phyloP scores from a whole-genome alignment of 2,888 invertebrate genomes.

The Yponomeuta evonymella region DNA sequence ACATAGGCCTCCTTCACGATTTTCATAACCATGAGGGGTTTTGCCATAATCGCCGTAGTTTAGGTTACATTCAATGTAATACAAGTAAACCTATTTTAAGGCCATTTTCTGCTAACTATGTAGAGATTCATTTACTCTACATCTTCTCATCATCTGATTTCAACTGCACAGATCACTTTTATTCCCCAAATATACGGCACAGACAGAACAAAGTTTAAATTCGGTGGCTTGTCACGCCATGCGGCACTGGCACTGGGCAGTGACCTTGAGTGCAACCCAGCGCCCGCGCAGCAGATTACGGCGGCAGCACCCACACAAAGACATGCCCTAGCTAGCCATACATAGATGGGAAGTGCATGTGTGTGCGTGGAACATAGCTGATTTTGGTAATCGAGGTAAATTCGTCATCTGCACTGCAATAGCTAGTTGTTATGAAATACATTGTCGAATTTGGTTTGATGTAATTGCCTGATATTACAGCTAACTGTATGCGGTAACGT shows the following conservation, averaged over 20 bases:
- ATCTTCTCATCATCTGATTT: too few relatives aligned
- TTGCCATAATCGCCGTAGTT: too few relatives aligned
- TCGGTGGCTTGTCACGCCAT: slow-evolving; percentile 31
- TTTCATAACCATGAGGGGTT: too few relatives aligned
- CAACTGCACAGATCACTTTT: background rate
- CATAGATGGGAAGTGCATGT: slow-evolving; percentile 5
- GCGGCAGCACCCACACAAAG: slow-evolving; percentile 32
- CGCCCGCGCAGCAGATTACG: slow-evolving; percentile 59
- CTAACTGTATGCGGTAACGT: background rate
- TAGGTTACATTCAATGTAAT: too few relatives aligned
- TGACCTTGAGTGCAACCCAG: slow-evolving; percentile 52
- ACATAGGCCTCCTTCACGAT: too few relatives aligned
- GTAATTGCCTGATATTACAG: background rate
- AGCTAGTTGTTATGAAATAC: background rate
- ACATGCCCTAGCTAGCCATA: slow-evolving; percentile 28
- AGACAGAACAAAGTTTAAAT: background rate
- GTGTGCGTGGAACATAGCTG: slow-evolving; percentile 35
- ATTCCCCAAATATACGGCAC: background rate
- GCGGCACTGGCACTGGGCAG: slow-evolving; percentile 45
- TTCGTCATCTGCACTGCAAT: background rate
- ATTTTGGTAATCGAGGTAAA: background rate
- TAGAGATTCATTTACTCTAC: too few relatives aligned
- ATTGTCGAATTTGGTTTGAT: too few relatives aligned
- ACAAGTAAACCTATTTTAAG: too few relatives aligned
- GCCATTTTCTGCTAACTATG: too few relatives aligned